A percentile compares a stretch with the other conserved stretches of the same genome.
Evolutionary conservation across 2,797 vertebrate species (phyloP).

Genomic region (Botia kubotai): DNA sequence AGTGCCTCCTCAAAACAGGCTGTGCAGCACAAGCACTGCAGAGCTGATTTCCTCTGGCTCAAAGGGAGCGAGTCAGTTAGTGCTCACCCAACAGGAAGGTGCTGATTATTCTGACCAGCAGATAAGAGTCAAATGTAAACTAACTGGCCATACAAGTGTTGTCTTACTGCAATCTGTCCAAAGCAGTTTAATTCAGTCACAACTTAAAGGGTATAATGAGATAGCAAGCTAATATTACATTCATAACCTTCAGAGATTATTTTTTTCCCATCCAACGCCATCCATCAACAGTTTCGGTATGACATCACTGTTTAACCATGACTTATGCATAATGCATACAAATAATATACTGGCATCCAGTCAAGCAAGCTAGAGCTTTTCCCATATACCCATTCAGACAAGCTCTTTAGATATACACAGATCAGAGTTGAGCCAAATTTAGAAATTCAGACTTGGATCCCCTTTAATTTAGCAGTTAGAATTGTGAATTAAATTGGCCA

Average conservation of each 20-base stretch:
- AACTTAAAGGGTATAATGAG: not conserved
- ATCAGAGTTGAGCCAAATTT: not conserved
- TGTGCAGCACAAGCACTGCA: conserved; percentile 30
- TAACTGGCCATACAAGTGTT: conserved; percentile 52
- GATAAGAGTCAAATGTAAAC: conserved; percentile 57
- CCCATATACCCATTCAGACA: conserved; percentile 11
- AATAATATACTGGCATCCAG: conserved; percentile 48
- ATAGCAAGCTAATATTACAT: not conserved
- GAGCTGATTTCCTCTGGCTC: conserved; percentile 50
- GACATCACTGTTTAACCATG: not conserved
- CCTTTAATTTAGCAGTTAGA: not conserved
- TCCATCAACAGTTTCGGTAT: not conserved
- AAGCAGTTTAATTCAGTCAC: not conserved
- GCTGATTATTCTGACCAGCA: conserved; percentile 51
- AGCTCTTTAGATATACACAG: not conserved
- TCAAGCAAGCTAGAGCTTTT: conserved; percentile 34
- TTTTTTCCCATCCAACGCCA: too few species aligned
- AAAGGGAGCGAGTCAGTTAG: conserved; percentile 46
- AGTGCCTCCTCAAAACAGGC: conserved; percentile 14
- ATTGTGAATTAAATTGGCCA: not conserved
- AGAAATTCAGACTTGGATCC: not conserved
- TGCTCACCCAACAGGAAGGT: conserved; percentile 53
- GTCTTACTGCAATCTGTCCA: conserved; percentile 28
- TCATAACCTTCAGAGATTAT: not conserved
- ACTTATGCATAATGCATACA: conserved; percentile 30